A percentile compares a stretch with the other conserved stretches of the same genome.
Evolutionary conservation across 2,797 vertebrate species (phyloP).

Genomic region (Glossophaga mutica): DNA sequence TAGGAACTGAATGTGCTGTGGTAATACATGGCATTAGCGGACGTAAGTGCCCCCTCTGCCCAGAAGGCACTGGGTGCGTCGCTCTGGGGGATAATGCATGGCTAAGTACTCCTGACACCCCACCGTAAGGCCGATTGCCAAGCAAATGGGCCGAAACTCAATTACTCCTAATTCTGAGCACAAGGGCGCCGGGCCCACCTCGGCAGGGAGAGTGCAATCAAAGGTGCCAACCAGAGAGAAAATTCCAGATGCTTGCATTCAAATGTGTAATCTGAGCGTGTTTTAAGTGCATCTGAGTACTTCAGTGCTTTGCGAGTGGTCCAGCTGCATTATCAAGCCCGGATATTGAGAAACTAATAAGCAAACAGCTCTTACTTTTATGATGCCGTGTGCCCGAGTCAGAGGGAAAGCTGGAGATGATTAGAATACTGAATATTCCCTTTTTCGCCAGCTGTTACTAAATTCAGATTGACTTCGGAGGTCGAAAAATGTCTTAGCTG

Average conservation of each 20-base stretch:
- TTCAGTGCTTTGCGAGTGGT: not conserved
- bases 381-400: not conserved
- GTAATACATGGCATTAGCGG: not conserved
- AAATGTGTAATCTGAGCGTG: conserved; percentile 52
- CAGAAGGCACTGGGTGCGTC: not conserved
- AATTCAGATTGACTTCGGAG: not conserved
- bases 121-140: not conserved
- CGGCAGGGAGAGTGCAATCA: not conserved
- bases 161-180: conserved; percentile 35
- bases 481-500: not conserved
- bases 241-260: conserved; percentile 34
- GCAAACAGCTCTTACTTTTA: conserved; percentile 25
- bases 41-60: not conserved
- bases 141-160: conserved; percentile 58
- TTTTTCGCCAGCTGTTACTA: not conserved
- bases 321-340: not conserved
- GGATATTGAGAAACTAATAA: conserved; percentile 45
- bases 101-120: conserved; percentile 20
- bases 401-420: not conserved
- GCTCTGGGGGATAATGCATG: conserved; percentile 13
- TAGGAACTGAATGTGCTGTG: not conserved
- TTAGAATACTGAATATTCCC: not conserved
- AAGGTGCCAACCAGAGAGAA: conserved; percentile 46
- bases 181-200: not conserved
- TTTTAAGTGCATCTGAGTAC: conserved; percentile 51